A percentile compares a stretch with the other conserved stretches of the same genome.
Evolutionary conservation across 2,797 vertebrate species (phyloP).

Genomic region (Tenualosa thibaudeaui): DNA sequence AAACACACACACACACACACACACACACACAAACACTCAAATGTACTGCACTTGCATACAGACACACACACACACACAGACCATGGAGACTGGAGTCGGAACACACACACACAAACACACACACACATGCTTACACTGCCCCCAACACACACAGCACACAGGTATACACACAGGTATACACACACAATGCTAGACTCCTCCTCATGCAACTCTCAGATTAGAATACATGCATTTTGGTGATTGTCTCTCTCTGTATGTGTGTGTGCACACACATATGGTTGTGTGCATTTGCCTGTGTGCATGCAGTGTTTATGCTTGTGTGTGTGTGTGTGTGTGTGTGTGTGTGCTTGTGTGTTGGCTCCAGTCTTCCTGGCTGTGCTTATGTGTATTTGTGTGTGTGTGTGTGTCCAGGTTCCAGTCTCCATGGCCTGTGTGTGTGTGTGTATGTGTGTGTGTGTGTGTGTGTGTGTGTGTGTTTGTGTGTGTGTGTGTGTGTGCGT

Average conservation of each 20-base stretch:
- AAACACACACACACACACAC: neutral
- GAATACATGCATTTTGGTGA: no score
- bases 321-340: neutral
- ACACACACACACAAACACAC: neutral
- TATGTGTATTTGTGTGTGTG: neutral
- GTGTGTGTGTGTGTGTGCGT: constrained; percentile 11
- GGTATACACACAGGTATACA: neutral
- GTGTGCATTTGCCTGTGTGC: neutral
- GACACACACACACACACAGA: neutral
- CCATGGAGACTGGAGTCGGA: neutral
- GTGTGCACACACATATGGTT: neutral
- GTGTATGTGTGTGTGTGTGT: neutral
- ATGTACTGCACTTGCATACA: neutral
- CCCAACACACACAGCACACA: neutral
- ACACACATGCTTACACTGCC: neutral
- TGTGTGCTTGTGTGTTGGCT: neutral
- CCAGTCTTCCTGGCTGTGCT: neutral
- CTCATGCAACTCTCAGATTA: neutral
- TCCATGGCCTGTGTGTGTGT: neutral
- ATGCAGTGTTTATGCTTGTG: neutral
- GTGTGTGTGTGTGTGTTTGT: neutral
- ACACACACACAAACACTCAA: neutral
- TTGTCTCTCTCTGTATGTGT: neutral
- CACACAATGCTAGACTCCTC: neutral
- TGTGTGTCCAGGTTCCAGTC: neutral